Conservation (phyloP, 2,113 vertebrate species). For the Guaruba guarouba region DNA sequence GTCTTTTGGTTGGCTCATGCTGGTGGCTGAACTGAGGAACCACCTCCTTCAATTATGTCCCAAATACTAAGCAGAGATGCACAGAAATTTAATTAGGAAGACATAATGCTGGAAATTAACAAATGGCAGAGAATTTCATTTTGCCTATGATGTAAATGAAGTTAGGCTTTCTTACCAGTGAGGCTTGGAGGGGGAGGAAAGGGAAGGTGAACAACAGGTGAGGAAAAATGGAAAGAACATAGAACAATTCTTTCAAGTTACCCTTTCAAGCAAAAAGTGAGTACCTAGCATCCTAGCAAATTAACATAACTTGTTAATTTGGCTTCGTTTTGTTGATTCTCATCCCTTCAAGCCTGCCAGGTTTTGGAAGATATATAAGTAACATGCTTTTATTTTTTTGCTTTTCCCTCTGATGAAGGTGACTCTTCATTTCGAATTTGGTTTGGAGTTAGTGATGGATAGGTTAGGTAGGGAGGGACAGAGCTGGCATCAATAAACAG, state of each 20-base stretch:
- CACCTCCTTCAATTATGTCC: background rate
- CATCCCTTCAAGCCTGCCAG: background rate
- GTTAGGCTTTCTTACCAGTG: background rate
- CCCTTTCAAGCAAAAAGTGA: background rate
- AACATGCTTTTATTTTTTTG: background rate
- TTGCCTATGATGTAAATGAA: background rate
- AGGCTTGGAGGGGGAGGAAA: background rate
- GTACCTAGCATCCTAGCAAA: background rate
- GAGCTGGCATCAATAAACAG: background rate
- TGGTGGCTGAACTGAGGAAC: background rate
- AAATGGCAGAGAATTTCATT: background rate
- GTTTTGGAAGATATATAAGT: background rate
- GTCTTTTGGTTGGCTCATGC: background rate
- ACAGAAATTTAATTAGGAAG: constrained; percentile 6
- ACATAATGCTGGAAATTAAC: background rate
- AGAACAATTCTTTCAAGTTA: background rate
- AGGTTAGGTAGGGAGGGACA: background rate
- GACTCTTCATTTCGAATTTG: background rate
- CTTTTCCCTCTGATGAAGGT: background rate
- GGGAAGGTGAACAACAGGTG: background rate
- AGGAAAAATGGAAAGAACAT: background rate
- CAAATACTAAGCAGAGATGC: constrained; percentile 10
- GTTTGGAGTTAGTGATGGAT: background rate
- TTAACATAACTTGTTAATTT: background rate
- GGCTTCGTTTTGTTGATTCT: background rate